Conservation (phyloP, 2,888 invertebrate species). For the Pemphredon lugubris region DNA sequence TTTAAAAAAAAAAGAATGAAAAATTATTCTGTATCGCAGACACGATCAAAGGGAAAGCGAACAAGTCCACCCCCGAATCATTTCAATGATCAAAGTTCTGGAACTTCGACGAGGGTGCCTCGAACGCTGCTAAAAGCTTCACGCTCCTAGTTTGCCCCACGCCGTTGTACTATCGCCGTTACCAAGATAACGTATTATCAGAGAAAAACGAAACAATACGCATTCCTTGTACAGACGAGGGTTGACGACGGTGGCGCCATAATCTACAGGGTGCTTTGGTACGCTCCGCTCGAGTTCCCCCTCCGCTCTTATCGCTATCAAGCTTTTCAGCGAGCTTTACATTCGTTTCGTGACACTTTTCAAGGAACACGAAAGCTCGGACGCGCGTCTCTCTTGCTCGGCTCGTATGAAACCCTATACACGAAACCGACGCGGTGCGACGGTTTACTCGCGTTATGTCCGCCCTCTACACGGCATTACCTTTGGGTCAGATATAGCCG, state of each 20-base stretch:
- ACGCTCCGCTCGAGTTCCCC: conserved; percentile 57
- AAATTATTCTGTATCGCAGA: neutral
- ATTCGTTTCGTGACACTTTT: conserved; percentile 75
- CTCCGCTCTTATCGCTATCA: conserved; percentile 70
- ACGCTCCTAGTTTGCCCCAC: conserved; percentile 1
- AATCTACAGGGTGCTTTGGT: conserved; percentile 61
- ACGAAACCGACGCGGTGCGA: conserved; percentile 21
- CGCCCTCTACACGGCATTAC: conserved; percentile 14
- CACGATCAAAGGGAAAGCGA: neutral
- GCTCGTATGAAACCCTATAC: conserved; percentile 15
- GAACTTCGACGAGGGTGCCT: neutral
- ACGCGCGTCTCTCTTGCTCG: conserved; percentile 13
- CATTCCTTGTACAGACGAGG: conserved; percentile 21
- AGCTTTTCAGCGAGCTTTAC: conserved; percentile 76
- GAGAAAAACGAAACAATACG: conserved; percentile 38
- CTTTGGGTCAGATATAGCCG: neutral
- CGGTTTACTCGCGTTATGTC: conserved; percentile 24
- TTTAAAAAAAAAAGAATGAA: too few species aligned
- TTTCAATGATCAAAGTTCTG: conserved; percentile 9
- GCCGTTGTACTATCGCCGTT: neutral
- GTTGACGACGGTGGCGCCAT: conserved; percentile 41
- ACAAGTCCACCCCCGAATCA: neutral
- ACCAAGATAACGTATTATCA: conserved; percentile 35
- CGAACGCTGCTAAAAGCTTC: neutral
- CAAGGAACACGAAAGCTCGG: conserved; percentile 69